Conservation (phyloP, 2,888 invertebrate genomes). For the Drosophila antonietae region DNA sequence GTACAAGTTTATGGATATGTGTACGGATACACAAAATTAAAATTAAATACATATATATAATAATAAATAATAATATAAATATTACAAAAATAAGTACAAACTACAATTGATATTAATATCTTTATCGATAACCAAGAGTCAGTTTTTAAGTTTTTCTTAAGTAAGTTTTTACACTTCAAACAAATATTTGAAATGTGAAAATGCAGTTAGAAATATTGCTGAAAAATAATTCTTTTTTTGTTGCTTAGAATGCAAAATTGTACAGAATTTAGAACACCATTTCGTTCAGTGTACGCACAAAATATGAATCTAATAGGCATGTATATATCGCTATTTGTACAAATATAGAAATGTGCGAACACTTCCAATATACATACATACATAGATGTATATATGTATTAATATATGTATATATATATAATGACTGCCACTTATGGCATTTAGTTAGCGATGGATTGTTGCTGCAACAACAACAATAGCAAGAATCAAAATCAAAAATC, state of each 20-base stretch:
- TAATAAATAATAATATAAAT: not conserved
- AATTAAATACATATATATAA: not conserved
- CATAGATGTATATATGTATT: not conserved
- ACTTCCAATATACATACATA: constrained; percentile 37
- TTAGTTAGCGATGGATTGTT: constrained; percentile 56
- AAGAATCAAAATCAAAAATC: constrained; percentile 18
- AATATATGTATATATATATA: constrained; percentile 16
- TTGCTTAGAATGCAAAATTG: no score
- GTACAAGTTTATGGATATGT: no score
- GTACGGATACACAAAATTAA: no score
- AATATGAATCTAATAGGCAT: constrained; percentile 21
- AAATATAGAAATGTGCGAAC: constrained; percentile 44
- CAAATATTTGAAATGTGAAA: no score
- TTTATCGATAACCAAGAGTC: not conserved
- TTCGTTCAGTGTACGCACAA: constrained; percentile 26
- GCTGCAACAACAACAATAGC: constrained; percentile 30
- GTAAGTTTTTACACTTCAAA: not conserved
- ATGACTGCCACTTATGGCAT: constrained; percentile 63
- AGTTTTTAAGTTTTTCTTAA: not conserved
- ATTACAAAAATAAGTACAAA: not conserved
- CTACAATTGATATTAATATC: not conserved
- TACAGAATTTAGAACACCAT: not conserved
- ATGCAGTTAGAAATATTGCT: not conserved
- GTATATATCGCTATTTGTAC: constrained; percentile 28
- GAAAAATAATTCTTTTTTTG: not conserved